Conservation (phyloP, 2,113 vertebrate species). For the Hyla sarda region DNA sequence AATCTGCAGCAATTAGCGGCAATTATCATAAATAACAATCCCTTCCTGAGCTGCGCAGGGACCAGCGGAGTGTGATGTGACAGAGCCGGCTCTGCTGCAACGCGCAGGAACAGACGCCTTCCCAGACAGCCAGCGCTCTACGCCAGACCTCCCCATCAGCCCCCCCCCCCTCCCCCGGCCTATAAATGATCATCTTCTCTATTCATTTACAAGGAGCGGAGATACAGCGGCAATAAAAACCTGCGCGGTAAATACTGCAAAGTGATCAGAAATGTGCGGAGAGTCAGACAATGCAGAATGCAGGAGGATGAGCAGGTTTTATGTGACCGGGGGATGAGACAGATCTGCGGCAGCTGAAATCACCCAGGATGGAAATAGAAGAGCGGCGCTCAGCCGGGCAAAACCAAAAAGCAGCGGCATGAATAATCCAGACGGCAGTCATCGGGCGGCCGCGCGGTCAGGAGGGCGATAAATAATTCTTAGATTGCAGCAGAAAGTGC, state of each 20-base stretch:
- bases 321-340: background rate
- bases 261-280: background rate
- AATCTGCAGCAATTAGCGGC: slow-evolving; percentile 85
- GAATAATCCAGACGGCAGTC: slow-evolving; percentile 3
- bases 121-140: slow-evolving; percentile 3
- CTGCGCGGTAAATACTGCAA: background rate
- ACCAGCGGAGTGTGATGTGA: slow-evolving; percentile 82
- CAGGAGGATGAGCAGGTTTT: background rate
- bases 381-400: background rate
- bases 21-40: slow-evolving; percentile 88
- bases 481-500: slow-evolving; percentile 8
- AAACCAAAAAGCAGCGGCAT: background rate
- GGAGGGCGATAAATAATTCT: background rate
- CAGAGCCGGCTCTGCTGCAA: slow-evolving; percentile 65
- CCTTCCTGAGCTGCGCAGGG: slow-evolving; percentile 81
- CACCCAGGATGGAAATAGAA: background rate
- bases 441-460: background rate
- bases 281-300: background rate
- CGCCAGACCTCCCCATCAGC: slow-evolving; percentile 1
- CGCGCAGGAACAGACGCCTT: background rate
- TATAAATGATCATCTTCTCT: background rate
- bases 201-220: slow-evolving; percentile 2
- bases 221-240: slow-evolving; percentile 5
- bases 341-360: background rate
- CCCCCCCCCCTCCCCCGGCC: background rate